Conservation (phyloP, 2,888 invertebrate genomes). For the Cyrtodaria siliqua region DNA sequence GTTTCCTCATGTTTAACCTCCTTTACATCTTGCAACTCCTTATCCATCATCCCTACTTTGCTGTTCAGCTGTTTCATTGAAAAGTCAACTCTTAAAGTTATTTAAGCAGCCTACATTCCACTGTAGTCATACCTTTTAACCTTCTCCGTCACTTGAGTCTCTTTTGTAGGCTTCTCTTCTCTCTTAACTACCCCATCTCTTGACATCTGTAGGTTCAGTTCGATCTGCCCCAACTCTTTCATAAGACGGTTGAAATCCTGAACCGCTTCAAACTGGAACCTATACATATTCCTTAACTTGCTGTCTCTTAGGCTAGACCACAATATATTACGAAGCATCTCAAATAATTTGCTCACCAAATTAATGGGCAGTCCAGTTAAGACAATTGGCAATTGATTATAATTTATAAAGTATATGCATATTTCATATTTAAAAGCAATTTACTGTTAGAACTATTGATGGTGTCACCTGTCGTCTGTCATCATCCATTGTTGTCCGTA, state of each 20-base stretch:
- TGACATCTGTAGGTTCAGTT: not conserved
- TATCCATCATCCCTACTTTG: not conserved
- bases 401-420: too few species aligned
- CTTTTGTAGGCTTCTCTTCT: too few species aligned
- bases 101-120: not conserved
- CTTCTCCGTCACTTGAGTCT: not conserved
- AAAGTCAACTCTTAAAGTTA: not conserved
- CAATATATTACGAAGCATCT: slow-evolving; percentile 6
- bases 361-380: too few species aligned
- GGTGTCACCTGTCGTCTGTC: too few species aligned
- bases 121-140: not conserved
- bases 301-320: slow-evolving; percentile 8
- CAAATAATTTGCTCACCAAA: too few species aligned
- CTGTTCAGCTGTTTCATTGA: not conserved
- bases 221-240: slow-evolving; percentile 3
- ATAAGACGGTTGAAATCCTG: not conserved
- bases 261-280: not conserved
- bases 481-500: too few species aligned
- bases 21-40: not conserved
- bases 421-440: too few species aligned
- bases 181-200: not conserved
- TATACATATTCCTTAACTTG: not conserved
- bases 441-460: too few species aligned
- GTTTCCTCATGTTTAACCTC: too few species aligned
- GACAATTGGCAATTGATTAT: too few species aligned